Base-by-base conservation (phyloP, 2,888 invertebrate genomes). In the Polydesmus complanatus region DNA sequence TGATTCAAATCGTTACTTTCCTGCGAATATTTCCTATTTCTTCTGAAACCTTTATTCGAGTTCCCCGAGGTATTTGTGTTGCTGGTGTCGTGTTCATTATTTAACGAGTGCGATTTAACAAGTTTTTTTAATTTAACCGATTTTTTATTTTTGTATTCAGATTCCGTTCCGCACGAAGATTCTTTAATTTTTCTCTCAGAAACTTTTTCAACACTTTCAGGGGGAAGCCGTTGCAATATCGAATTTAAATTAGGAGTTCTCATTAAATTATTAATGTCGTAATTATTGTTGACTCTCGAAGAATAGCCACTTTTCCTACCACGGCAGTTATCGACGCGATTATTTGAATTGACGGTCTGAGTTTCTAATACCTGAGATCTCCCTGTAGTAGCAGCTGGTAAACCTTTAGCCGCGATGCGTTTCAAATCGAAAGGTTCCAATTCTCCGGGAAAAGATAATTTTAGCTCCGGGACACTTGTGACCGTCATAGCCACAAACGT, bases 401-500 rank as follows among this genome's bases (percentile, higher is more conserved):
- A 51, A 14, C n/a, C 56, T 68, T 64, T 27, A 64, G 66, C 37
- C 67, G 69, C 64, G 61, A 76, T 70, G 64, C 71, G 70, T 61
- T 69, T 69, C 62, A 74, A 67, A 64, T 73, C 74, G 68, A 72
- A 74, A 8, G 37, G 37, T 14, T 37, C 37, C 14, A 37, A 0
- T 78, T 75, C 60, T 8, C 22, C 48, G 3, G 49, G 3, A n/a
- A 18, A 21, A 11, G 18, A 22, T 14, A 53, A 53, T 19, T 27
- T 58, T n/a, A n/a, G n/a, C 21, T 14, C 51, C 8, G 61, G 63
- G 14, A 59, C 14, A 22, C 47, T 48, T 25, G 63, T 64, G 14
- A 67, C 65, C 0, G 80, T 77, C 66, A 80, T 75, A 27, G 74
- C 75, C 1, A 72, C 71, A 23, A 78, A 67, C 1, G 78, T 79